phyloP scores from a whole-genome alignment of 2,888 invertebrate genomes.

The Standfussiana lucernea region DNA sequence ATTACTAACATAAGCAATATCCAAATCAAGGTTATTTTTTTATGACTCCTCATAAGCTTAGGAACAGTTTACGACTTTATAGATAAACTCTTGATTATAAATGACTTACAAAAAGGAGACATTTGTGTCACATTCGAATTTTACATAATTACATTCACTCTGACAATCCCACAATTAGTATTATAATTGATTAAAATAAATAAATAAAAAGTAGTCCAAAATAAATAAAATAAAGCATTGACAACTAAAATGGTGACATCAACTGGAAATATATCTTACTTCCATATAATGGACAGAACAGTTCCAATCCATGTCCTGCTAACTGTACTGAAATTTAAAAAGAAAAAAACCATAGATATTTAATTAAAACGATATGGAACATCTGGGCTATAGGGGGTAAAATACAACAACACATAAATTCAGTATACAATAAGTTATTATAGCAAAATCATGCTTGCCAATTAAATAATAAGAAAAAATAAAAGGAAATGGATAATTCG shows the following conservation, averaged over 20 bases:
- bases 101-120: background rate
- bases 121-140: background rate
- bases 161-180: slow-evolving; percentile 16
- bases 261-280: slow-evolving; percentile 82
- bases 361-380: slow-evolving; percentile 38
- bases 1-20: background rate
- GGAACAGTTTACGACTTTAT: background rate
- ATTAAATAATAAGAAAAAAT: background rate
- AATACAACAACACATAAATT: slow-evolving; percentile 21
- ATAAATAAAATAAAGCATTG: slow-evolving; percentile 42
- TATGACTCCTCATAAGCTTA: too few relatives aligned
- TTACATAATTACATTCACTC: background rate
- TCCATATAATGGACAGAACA: slow-evolving; percentile 84
- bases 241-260: slow-evolving; percentile 62
- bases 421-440: background rate
- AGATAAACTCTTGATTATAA: background rate
- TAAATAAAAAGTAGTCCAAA: slow-evolving; percentile 40
- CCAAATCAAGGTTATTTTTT: slow-evolving; percentile 8
- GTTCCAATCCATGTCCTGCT: slow-evolving; percentile 86
- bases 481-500: background rate
- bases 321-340: slow-evolving; percentile 85
- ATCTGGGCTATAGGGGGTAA: background rate
- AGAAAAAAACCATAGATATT: slow-evolving; percentile 65
- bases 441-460: slow-evolving; percentile 28
- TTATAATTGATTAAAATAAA: slow-evolving; percentile 27